Evolutionary conservation across 2,797 vertebrate species (phyloP), one percentile per base, ranked within the genome.

Genomic region (Schizothorax lantsangensis): DNA sequence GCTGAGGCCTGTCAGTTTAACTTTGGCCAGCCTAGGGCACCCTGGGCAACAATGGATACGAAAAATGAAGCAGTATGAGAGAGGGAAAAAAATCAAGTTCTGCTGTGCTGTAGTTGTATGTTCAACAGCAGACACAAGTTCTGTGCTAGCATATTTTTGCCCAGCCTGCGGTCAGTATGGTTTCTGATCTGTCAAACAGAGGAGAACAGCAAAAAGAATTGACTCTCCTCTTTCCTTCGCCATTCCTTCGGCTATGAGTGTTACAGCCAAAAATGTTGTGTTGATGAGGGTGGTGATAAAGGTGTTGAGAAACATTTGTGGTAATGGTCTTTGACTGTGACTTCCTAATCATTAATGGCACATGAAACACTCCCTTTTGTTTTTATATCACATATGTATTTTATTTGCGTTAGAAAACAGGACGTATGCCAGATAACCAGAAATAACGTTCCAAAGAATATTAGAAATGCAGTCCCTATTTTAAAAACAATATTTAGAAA

Each of bases 391-490:
- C n/a, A 26, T 21, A 30, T 6, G 14, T 15, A 36, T 69, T 71
- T 73, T 52, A 75, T 68, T 81, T 81, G 82, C 52, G 17, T 26
- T 36, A 36, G 23, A 52, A 62, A 71, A 64, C n/a, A 15, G 62
- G 21, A 49, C 17, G 15, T 26, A 57, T 75, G 59, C 54, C 66
- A 69, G 33, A 77, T 86, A 74, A 69, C 69, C 26, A 77, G 30
- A 88, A 91, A 88, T 87, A 2, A 68, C 36, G 15, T 97, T 97
- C 97, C 97, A 98, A 98, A 98, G 97, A 98, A 93, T 92, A 78
- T 17, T 47, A 49, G 52, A 17, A 86, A 49, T 52, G 43, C 73
- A 90, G 91, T 94, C 90, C 59, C 72, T 62, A 19, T 74, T 84
- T 74, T 54, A 45, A 64, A 68, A 57, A 45, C 6, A 2, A 49